Evolutionary conservation across 2,888 invertebrate species (phyloP).

Genomic region (Lithophane semibrunnea): DNA sequence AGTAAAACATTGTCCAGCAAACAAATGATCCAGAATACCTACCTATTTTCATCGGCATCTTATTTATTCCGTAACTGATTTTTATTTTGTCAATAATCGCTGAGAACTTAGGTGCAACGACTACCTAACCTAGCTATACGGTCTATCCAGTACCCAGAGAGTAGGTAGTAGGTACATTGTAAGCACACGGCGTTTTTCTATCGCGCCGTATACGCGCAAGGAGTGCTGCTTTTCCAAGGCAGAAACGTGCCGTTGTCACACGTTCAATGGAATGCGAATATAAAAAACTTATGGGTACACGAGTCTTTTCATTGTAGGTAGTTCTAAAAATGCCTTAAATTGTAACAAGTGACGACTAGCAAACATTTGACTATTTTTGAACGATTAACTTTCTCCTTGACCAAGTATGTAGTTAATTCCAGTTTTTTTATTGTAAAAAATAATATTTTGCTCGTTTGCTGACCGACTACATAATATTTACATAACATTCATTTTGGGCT

Average conservation of each 20-base stretch:
- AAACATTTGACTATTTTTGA: background rate
- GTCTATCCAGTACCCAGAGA: background rate
- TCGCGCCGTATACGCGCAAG: too few species aligned
- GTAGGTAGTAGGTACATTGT: background rate
- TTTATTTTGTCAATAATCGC: background rate
- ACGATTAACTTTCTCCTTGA: background rate
- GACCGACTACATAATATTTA: slow-evolving; percentile 26
- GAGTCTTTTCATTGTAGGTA: background rate
- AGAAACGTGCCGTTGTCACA: too few species aligned
- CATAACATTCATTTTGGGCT: too few species aligned
- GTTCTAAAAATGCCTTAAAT: background rate
- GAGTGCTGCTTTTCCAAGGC: too few species aligned
- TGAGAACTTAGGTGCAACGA: background rate
- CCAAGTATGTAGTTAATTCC: background rate
- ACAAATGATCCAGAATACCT: too few species aligned
- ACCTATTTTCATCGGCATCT: background rate
- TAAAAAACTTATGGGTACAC: background rate
- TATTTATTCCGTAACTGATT: background rate
- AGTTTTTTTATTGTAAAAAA: background rate
- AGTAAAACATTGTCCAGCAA: background rate
- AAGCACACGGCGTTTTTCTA: too few species aligned
- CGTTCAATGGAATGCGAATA: too few species aligned
- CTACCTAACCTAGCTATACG: background rate
- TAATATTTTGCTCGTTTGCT: background rate
- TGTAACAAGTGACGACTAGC: background rate